Evolutionary conservation across 2,797 vertebrate genomes (phyloP), one percentile per base, ranked within the genome.

Genomic region (Diplodus sargus): DNA sequence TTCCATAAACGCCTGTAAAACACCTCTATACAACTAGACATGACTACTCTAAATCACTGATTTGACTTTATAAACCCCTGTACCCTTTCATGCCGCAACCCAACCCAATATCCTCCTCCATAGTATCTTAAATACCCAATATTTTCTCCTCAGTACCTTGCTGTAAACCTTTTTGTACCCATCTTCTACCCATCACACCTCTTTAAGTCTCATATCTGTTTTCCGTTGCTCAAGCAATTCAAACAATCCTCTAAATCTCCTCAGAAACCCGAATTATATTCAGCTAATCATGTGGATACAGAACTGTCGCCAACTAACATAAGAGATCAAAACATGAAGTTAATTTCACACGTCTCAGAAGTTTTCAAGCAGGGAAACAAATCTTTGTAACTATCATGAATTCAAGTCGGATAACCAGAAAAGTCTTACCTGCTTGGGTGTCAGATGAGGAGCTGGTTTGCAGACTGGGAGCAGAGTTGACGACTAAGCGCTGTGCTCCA

Each of bases 401-500:
- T 10, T 9, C 34, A 39, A 39, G 4, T 53, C 13, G 12, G 5
- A 49, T 17, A 25, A 6, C 22, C 17, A 56, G 45, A 28, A 9
- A 61, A 16, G 51, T 66, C 47, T 68, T 78, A 88, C 89, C 79
- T 82, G 30, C 8, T 45, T 42, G 68, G 4, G 42, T 13, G 47
- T 69, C 42, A 4, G 84, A 65, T n/a, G 56, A 79, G 23, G 68
- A 76, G 25, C 14, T 14, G 5, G 63, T 22, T 45, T 20, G 42
- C 64, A 45, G 76, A 23, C 42, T 22, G 68, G 42, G 82, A 48
- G 47, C 66, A 8, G 56, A 64, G 42, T 54, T 56, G 60, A 78
- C 51, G 67, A 34, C 69, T 49, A 51, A 73, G 52, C 3, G 0
- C 78, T 74, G 79, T 1, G 17, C 63, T 76, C 60, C 49, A 62